A percentile compares a stretch with the other conserved stretches of the same genome.
Conservation (phyloP, 2,888 invertebrate genomes). For the Volucella inanis region DNA sequence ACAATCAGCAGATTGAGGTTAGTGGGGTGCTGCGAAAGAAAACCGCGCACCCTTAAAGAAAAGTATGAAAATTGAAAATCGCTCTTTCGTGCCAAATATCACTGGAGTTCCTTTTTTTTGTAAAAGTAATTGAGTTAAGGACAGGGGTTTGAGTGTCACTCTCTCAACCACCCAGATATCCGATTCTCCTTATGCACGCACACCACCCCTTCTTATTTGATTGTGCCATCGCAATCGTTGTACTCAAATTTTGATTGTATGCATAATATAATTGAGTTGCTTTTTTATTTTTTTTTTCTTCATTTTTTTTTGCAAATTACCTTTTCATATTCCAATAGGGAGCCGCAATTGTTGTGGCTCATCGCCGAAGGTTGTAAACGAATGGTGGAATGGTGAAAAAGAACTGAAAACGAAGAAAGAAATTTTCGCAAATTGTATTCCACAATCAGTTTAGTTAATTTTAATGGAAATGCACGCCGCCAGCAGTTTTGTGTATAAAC, state of each 20-base stretch:
- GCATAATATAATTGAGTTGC: conserved; percentile 52
- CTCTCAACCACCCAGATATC: neutral
- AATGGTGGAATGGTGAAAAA: conserved; percentile 8
- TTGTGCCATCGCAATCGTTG: conserved; percentile 52
- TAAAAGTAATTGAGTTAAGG: conserved; percentile 21
- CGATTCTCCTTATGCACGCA: neutral
- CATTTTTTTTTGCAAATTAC: neutral
- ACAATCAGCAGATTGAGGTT: neutral
- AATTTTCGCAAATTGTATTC: conserved; percentile 63
- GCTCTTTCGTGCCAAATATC: conserved; percentile 28
- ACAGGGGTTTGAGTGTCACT: conserved; percentile 9
- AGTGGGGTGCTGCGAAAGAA: conserved; percentile 10
- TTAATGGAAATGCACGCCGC: conserved; percentile 69
- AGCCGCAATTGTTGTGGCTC: conserved; percentile 9
- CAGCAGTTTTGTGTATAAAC: conserved; percentile 46
- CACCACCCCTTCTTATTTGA: neutral
- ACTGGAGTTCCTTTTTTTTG: conserved; percentile 29
- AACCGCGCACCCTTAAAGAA: conserved; percentile 44
- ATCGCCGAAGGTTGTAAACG: conserved; percentile 15
- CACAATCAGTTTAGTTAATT: conserved; percentile 63
- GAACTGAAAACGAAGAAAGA: conserved; percentile 25
- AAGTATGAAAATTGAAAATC: conserved; percentile 63
- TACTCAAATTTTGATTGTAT: conserved; percentile 68
- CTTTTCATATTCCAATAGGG: conserved; percentile 6
- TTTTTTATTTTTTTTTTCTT: conserved; percentile 25